A percentile compares a stretch with the other conserved stretches of the same genome.
These are phyloP conservation scores for Orientallactaga bullata DNA, from an alignment of 2,113 vertebrate genomes.

Conservation along the genomic window DNA sequence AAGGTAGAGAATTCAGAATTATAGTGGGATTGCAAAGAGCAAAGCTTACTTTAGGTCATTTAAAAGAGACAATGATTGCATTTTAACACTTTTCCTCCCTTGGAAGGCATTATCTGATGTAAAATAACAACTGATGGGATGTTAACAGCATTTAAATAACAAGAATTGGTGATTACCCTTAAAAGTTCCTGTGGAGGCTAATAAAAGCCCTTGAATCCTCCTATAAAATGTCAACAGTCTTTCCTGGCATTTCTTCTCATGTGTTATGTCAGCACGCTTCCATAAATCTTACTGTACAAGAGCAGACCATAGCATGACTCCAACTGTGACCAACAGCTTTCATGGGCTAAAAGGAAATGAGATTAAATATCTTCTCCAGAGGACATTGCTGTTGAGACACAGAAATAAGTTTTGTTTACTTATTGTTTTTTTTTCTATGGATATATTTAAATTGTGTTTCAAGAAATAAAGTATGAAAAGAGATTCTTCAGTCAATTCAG, in stretches of 20 bases:
- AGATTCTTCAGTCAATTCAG: too few species aligned
- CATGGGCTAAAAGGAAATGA: background rate
- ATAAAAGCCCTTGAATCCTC: too few species aligned
- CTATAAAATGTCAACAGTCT: background rate
- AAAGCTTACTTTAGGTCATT: background rate
- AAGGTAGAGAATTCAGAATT: background rate
- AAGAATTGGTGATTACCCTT: too few species aligned
- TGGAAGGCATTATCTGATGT: background rate
- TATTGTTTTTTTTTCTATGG: too few species aligned
- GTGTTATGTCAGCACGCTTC: background rate
- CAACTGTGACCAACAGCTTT: background rate
- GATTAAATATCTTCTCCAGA: background rate
- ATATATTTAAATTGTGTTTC: too few species aligned
- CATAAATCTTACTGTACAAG: background rate
- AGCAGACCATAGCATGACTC: background rate
- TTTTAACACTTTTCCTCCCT: too few species aligned
- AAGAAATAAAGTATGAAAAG: too few species aligned
- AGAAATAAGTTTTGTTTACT: too few species aligned
- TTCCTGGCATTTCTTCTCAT: background rate
- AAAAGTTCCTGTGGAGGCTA: too few species aligned
- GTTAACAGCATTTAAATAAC: background rate
- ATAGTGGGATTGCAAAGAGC: background rate
- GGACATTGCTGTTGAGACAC: too few species aligned
- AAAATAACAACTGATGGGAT: background rate
- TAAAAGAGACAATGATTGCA: background rate